Evolutionary conservation across 1,140 invertebrate genomes (phyloP), one percentile per base, ranked within the genome.

Genomic region (Ceratina calcarata): DNA sequence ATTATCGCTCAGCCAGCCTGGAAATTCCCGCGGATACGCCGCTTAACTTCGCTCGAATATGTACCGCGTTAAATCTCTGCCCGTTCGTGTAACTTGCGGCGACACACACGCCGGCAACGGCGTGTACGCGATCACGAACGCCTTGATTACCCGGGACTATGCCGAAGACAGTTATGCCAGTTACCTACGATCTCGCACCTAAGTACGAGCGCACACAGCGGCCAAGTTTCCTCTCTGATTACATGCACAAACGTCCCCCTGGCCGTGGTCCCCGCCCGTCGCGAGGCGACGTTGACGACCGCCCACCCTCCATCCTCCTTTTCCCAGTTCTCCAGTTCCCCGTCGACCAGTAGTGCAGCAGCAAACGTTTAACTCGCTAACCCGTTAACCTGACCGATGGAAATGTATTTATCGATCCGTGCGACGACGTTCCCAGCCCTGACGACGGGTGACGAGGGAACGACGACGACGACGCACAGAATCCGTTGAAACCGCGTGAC

Each of bases 111-210:
- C 13, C 8, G 10, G 13, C 78, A 60, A 68, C 24, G 24, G 24
- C 10, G n/a, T 66, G n/a, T 27, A 53, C 49, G 24, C 16, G 71
- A 87, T 80, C 86, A 73, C 82, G 82, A 85, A 82, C 67, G 67
- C 80, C 78, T 86, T 86, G 87, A 89, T 90, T 89, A 83, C 80
- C 75, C 65, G 64, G 71, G 57, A 82, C 79, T 68, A 88, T 73
- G 77, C 58, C 60, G 13, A 78, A 85, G 75, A 78, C 80, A 86
- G 76, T 86, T 88, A 85, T 80, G 80, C 67, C 83, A 82, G 83
- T 88, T 88, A 88, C 80, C 82, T 79, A 80, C 83, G 80, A 81
- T 79, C 76, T 81, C 80, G 80, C 86, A 75, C 81, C 82, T 82
- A 83, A 83, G 78, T 79, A 80, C 77, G 72, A 76, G 78, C 61